These are phyloP conservation scores for Gastrophysa polygoni DNA, from an alignment of 2,888 invertebrate genomes.

Conservation along the genomic window DNA sequence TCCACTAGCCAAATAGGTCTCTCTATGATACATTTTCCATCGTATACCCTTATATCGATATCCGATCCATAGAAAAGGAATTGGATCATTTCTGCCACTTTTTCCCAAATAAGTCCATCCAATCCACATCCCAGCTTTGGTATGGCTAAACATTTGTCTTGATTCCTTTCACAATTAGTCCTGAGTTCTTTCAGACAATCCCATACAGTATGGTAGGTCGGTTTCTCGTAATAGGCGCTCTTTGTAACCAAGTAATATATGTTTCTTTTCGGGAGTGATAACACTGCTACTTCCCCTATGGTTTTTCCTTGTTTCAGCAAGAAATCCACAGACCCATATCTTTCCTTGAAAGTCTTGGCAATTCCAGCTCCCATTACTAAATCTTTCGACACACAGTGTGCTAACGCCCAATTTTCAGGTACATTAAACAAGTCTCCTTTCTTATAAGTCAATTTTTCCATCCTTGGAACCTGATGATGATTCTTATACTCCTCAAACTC, in stretches of 20 bases:
- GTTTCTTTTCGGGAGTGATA: not conserved
- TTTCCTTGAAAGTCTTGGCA: conserved; percentile 3
- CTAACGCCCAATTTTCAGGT: conserved; percentile 2
- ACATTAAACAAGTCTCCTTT: not conserved
- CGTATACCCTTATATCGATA: not conserved
- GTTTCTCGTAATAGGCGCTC: not conserved
- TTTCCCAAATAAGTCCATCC: conserved; percentile 16
- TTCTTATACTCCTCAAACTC: conserved; percentile 4
- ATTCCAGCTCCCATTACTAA: not conserved
- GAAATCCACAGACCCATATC: not conserved
- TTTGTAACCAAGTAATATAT: not conserved
- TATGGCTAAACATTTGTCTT: conserved; percentile 6
- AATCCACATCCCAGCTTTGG: conserved; percentile 3
- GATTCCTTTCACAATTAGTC: conserved; percentile 3
- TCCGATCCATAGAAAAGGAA: conserved; percentile 12
- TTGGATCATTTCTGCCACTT: conserved; percentile 10
- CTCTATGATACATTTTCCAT: not conserved
- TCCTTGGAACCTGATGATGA: not conserved
- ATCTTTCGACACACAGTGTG: conserved; percentile 3
- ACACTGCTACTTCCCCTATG: not conserved
- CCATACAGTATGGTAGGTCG: conserved; percentile 3
- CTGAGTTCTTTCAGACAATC: conserved; percentile 7
- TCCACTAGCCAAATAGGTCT: not conserved
- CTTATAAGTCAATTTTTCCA: not conserved
- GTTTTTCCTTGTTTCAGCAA: not conserved